Evolutionary conservation across 2,113 vertebrate genomes (phyloP).

Genomic region (Callionymus lyra): DNA sequence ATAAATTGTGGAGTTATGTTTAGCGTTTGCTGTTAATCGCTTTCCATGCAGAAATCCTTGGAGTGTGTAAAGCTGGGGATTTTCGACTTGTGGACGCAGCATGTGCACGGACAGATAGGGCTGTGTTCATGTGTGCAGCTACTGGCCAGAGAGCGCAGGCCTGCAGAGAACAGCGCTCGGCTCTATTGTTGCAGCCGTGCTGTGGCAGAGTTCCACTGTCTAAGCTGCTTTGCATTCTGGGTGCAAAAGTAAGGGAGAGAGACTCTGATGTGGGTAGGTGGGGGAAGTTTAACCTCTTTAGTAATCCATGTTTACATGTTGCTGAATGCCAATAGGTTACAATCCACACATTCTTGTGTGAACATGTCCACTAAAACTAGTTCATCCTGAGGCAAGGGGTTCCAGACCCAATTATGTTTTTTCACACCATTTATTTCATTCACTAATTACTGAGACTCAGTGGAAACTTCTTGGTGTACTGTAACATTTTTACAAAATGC

Average conservation of each 20-base stretch:
- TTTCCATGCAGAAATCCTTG: constrained; percentile 42
- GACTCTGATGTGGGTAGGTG: constrained; percentile 33
- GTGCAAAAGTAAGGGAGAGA: constrained; percentile 34
- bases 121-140: constrained; percentile 66
- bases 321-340: not conserved
- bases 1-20: constrained; percentile 30
- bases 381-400: no score
- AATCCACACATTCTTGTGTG: no score
- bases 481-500: no score
- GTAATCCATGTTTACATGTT: constrained; percentile 15
- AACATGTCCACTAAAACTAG: no score
- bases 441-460: no score
- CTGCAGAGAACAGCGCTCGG: constrained; percentile 44
- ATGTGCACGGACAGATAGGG: constrained; percentile 60
- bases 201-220: constrained; percentile 37
- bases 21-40: constrained; percentile 58
- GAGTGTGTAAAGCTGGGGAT: constrained; percentile 45
- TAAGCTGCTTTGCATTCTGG: constrained; percentile 56
- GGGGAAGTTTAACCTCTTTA: constrained; percentile 28
- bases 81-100: constrained; percentile 52
- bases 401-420: no score
- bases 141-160: constrained; percentile 47
- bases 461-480: no score
- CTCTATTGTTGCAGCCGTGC: constrained; percentile 53
- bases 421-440: no score